These are phyloP conservation scores for Pachyseris speciosa DNA, from an alignment of 64 coral and sea anemone genomes.

Conservation along the genomic window DNA sequence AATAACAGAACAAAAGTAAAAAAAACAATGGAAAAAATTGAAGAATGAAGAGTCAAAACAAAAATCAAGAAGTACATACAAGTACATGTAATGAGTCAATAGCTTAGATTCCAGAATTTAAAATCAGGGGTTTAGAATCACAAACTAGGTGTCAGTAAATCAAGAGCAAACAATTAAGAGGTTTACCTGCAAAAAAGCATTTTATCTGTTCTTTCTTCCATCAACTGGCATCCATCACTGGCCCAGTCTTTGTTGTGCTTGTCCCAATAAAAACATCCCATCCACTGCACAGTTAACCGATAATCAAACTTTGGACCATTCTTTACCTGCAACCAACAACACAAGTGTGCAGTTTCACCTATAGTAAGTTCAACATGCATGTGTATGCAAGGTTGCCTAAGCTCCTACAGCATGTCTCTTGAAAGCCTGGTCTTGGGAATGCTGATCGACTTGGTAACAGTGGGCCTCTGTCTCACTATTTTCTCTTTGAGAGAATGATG, in stretches of 20 bases:
- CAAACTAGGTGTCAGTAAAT: background rate
- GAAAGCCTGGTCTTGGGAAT: too few relatives aligned
- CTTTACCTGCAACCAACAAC: slow-evolving; percentile 9
- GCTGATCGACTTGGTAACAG: too few relatives aligned
- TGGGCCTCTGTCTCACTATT: too few relatives aligned
- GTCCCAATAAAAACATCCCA: slow-evolving; percentile 89
- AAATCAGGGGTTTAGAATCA: background rate
- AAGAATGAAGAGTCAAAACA: too few relatives aligned
- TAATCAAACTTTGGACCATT: slow-evolving; percentile 52
- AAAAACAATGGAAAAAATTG: too few relatives aligned
- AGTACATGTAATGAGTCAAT: too few relatives aligned
- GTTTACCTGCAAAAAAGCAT: slow-evolving; percentile 71
- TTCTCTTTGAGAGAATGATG: too few relatives aligned
- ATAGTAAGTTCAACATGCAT: too few relatives aligned
- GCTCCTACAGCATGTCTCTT: too few relatives aligned
- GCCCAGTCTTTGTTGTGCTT: slow-evolving; percentile 35
- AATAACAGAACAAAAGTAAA: background rate
- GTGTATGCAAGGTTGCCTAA: too few relatives aligned
- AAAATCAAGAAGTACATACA: too few relatives aligned
- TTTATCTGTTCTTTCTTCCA: slow-evolving; percentile 12
- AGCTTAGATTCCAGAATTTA: too few relatives aligned
- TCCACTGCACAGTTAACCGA: slow-evolving; percentile 67
- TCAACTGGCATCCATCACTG: slow-evolving; percentile 62
- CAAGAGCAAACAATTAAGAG: background rate
- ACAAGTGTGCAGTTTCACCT: background rate